These are phyloP conservation scores for Siniperca undulata DNA, from an alignment of 2,797 vertebrate species.

Conservation along the genomic window DNA sequence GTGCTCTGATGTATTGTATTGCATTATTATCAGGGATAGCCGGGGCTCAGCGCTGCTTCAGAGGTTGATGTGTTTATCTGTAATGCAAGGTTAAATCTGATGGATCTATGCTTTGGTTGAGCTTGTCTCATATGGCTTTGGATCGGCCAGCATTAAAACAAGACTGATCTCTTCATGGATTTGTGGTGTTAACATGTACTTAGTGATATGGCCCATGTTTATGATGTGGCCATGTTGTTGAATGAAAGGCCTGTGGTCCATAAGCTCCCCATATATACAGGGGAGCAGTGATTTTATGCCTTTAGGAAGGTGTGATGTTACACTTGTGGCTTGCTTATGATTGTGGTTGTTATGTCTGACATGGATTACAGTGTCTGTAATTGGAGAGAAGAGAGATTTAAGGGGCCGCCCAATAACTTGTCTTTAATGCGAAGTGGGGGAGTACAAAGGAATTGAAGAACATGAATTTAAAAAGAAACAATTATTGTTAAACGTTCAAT, in stretches of 20 bases:
- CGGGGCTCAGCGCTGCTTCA: conserved; percentile 3
- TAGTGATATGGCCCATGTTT: conserved; percentile 32
- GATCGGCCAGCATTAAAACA: conserved; percentile 6
- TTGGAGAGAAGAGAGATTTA: neutral
- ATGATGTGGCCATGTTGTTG: conserved; percentile 25
- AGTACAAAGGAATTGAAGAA: neutral
- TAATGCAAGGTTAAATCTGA: conserved; percentile 21
- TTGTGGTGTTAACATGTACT: conserved; percentile 31
- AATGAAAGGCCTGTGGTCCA: conserved; percentile 13
- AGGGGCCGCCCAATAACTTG: neutral
- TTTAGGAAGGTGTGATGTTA: conserved; percentile 5
- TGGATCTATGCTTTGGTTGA: conserved; percentile 10
- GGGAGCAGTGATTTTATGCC: neutral
- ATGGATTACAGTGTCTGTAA: conserved; percentile 6
- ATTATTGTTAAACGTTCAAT: neutral
- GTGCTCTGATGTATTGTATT: conserved; percentile 27
- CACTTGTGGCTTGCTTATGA: neutral
- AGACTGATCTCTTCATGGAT: conserved; percentile 28
- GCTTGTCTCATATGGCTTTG: conserved; percentile 12
- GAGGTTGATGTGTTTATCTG: conserved; percentile 40
- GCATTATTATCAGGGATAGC: conserved; percentile 31
- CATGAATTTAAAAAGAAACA: neutral
- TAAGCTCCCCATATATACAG: conserved; percentile 1
- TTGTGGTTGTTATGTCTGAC: neutral
- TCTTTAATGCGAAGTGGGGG: neutral